Percentiles rank a stretch among this genome's conserved stretches.
phyloP scores from a whole-genome alignment of 2,113 vertebrate species.

The Isurus oxyrinchus region DNA sequence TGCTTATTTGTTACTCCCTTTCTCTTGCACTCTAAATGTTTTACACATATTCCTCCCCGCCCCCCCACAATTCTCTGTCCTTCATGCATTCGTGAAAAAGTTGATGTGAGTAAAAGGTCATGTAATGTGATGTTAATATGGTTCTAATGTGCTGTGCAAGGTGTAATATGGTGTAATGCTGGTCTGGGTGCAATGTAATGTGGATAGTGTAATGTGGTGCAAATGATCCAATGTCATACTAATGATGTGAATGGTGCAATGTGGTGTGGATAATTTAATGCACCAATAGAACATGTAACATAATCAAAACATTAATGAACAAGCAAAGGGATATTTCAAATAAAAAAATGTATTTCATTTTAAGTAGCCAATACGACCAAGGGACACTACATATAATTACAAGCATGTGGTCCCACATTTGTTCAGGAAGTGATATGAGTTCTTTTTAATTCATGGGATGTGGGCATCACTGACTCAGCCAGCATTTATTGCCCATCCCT shows the following conservation, averaged over 20 bases:
- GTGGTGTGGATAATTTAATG: neutral
- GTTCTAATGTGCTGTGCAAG: neutral
- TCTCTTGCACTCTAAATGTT: neutral
- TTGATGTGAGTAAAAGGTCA: neutral
- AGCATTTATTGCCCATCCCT: too few species aligned
- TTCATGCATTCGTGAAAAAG: neutral
- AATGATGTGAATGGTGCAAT: neutral
- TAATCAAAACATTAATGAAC: too few species aligned
- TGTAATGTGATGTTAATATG: neutral
- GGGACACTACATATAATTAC: too few species aligned
- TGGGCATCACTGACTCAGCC: too few species aligned
- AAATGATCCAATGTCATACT: neutral
- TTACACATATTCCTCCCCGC: neutral
- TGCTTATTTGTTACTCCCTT: neutral
- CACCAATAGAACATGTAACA: neutral
- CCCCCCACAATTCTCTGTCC: too few species aligned
- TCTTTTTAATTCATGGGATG: too few species aligned
- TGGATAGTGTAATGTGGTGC: neutral
- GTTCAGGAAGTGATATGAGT: too few species aligned
- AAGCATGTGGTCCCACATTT: too few species aligned
- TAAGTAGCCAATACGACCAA: too few species aligned
- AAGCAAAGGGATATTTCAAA: too few species aligned
- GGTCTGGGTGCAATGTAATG: neutral
- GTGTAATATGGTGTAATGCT: neutral
- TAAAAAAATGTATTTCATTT: too few species aligned